Base-by-base conservation (phyloP, 2,797 vertebrate genomes). In the Amblyraja radiata region DNA sequence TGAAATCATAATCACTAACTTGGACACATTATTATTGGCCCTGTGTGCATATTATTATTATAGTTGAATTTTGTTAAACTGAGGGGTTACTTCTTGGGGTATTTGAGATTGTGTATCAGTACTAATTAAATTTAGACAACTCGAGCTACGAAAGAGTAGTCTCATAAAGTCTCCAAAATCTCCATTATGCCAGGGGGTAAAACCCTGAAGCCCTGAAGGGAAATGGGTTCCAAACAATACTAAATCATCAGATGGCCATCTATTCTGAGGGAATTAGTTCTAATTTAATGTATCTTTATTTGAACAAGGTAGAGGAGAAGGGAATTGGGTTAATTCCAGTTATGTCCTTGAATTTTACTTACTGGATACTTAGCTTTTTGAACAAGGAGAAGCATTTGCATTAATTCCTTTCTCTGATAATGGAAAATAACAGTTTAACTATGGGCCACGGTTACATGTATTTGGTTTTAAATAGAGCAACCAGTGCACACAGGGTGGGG, bases 61-160 rank as follows among this genome's bases (percentile, higher is more conserved):
- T 65, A 18, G 28, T 88, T 88, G n/a, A 68, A 88, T 88, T 88
- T 88, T 68, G 63, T 16, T 88, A 68, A 88, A 88, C 36, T 32
- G 3, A 63, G 63, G 16, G 1, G 1, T 10, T n/a, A 13, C 58
- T 11, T 25, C 7, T 88, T 36, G n/a, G 84, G 84, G 68, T 88
- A 36, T 36, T 68, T 68, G 7, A 36, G n/a, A 68, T 88, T 18
- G 8, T 9, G n/a, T 68, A 14, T 32, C 28, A 1, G 28, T 63
- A 13, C 25, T 88, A 68, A 65, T 61, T 28, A 28, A 32, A 86
- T 14, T 79, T 63, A 63, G 16, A 39, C 2, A 68, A 68, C 1
- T 1, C 63, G 21, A 68, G 61, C n/a, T 32, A 16, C 6, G 18
- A 36, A 78, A 78, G 61, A n/a, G n/a, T 32, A 32, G n/a, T n/a